Evolutionary conservation across 2,888 invertebrate genomes (phyloP).

Genomic region (Aproaerema taeniolella): DNA sequence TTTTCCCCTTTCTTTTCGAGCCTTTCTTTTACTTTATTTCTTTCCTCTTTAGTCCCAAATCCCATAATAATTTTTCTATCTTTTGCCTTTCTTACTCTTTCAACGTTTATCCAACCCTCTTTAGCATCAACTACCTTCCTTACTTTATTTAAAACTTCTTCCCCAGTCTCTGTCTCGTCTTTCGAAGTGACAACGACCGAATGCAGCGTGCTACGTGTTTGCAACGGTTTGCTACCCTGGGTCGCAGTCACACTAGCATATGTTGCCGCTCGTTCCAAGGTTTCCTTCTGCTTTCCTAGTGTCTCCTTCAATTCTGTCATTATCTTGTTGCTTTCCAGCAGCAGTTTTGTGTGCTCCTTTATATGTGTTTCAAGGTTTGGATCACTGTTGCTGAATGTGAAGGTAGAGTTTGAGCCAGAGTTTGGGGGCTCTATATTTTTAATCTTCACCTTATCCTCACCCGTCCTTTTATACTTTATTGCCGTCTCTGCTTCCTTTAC

Average conservation of each 20-base stretch:
- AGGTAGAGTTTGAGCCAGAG: not conserved
- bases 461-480: not conserved
- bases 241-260: slow-evolving; percentile 4
- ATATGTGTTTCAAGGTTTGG: not conserved
- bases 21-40: not conserved
- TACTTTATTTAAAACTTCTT: slow-evolving; percentile 8
- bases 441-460: not conserved
- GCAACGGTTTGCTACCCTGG: no score
- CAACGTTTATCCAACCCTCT: slow-evolving; percentile 11
- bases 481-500: not conserved
- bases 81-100: slow-evolving; percentile 13
- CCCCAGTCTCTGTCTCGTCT: slow-evolving; percentile 5
- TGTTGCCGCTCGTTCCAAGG: not conserved
- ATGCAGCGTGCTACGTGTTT: not conserved
- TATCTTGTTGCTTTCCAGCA: not conserved
- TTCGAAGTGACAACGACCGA: slow-evolving; percentile 2
- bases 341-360: not conserved
- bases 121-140: slow-evolving; percentile 10
- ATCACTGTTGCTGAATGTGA: not conserved
- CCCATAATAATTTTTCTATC: slow-evolving; percentile 18
- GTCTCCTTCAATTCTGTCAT: not conserved
- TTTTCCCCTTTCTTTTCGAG: not conserved
- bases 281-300: not conserved
- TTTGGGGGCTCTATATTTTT: not conserved
- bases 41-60: slow-evolving; percentile 8